Conservation (phyloP, 2,113 vertebrate genomes). For the Mirza zaza region DNA sequence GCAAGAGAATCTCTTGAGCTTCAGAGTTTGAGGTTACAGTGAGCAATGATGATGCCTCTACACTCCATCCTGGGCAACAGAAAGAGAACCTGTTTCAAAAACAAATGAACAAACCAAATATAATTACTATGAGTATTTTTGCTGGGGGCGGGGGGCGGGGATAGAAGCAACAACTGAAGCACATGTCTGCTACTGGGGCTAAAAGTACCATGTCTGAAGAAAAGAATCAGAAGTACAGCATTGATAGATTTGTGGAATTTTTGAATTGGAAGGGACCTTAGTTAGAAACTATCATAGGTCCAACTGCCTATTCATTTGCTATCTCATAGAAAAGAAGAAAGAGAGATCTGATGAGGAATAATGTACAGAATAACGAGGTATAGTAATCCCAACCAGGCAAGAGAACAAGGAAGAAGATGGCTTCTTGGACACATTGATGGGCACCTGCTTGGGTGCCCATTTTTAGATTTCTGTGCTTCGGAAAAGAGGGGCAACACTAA, state of each 20-base stretch:
- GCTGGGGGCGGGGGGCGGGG: fast-evolving
- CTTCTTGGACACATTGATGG: not conserved
- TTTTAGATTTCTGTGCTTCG: not conserved
- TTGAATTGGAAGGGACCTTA: not conserved
- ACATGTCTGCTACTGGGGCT: not conserved
- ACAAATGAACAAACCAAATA: too few species aligned
- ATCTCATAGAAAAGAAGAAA: not conserved
- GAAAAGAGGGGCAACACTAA: not conserved
- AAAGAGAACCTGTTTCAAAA: too few species aligned
- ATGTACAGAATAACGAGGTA: not conserved
- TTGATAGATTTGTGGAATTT: not conserved
- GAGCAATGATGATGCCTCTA: too few species aligned
- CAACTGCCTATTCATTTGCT: not conserved
- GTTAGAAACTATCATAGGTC: not conserved
- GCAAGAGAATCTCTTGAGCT: too few species aligned
- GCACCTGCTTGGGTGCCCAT: not conserved
- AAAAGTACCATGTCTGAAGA: not conserved
- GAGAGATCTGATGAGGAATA: not conserved
- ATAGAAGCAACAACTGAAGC: not conserved
- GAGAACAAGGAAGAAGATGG: not conserved
- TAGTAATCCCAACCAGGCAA: not conserved
- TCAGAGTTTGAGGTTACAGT: too few species aligned
- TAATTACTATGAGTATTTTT: not conserved
- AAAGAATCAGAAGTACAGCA: not conserved
- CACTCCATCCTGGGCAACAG: too few species aligned